Evolutionary conservation across 1,140 invertebrate genomes (phyloP).

Genomic region (Meloidogyne exigua): DNA sequence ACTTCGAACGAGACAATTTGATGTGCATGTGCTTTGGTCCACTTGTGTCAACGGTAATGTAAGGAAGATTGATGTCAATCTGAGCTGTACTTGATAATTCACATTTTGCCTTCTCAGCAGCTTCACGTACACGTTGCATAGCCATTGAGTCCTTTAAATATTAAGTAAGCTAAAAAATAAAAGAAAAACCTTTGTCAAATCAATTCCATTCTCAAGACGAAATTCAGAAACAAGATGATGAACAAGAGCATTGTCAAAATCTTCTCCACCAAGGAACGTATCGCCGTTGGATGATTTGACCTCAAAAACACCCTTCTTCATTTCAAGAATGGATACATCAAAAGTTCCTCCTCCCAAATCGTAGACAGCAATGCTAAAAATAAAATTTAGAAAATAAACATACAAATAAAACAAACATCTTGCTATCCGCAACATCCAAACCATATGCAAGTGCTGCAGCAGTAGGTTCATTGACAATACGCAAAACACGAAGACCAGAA

Average conservation of each 20-base stretch:
- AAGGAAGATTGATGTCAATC: constrained; percentile 97
- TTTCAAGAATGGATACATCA: constrained; percentile 88
- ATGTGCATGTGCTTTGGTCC: constrained; percentile 99
- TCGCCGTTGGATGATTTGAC: constrained; percentile 93
- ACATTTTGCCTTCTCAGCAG: constrained; percentile 92
- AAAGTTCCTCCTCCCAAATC: constrained; percentile 95
- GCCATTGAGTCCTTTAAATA: constrained; percentile 82
- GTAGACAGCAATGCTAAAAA: constrained; percentile 68
- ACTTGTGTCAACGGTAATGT: constrained; percentile 90
- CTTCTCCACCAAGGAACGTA: constrained; percentile 78
- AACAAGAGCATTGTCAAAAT: constrained; percentile 44
- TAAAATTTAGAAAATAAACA: constrained; percentile 53
- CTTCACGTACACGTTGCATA: constrained; percentile 96
- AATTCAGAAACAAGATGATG: constrained; percentile 73
- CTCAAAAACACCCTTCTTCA: constrained; percentile 88
- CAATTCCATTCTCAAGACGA: constrained; percentile 92
- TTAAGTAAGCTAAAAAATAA: background rate
- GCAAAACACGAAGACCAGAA: background rate
- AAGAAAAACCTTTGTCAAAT: constrained; percentile 92
- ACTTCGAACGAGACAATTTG: constrained; percentile 86
- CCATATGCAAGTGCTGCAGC: constrained; percentile 6
- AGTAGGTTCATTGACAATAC: constrained; percentile 6
- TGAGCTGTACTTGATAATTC: constrained; percentile 65
- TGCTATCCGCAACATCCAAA: background rate
- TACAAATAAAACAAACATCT: background rate